Base-by-base conservation (phyloP, 2,888 invertebrate genomes). In the Melinaea marsaeus region DNA sequence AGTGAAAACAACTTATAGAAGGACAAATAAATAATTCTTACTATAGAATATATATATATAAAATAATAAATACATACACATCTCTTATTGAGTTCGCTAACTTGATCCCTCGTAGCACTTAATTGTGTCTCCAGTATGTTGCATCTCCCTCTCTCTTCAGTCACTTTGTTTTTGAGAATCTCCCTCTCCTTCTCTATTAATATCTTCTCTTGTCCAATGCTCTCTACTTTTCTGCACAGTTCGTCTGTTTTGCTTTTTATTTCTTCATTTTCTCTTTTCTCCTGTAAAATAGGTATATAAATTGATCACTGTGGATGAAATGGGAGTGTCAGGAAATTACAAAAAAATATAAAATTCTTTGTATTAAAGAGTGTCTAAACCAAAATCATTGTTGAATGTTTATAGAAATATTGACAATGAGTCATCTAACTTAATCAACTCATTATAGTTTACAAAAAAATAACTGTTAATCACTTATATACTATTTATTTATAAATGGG, bases 101-200 rank as follows among this genome's bases (percentile, higher is more conserved):
- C 74, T 13, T 88, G 85, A 35, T 91, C 84, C 68, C 93, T 91
- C 11, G 93, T 78, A 3, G 92, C 88, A 32, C 82, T 80, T 61
- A 93, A 88, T 70, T 93, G 93, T 1, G 87, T 80, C 71, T 94
- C 93, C 34, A 94, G 75, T 35, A 85, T 67, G 58, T 76, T 80
- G 65, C 77, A 77, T 63, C 86, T 74, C 7, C 81, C 78, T 65
- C 88, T 74, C 73, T 89, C 89, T 61, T 89, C 90, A 9, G 81
- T 85, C 55, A 88, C 79, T 64, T 86, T 88, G 56, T 77, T 83
- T 64, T 81, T 85, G 34, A 89, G 69, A 45, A 86, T 11, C 66
- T 85, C 85, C 1, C 82, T 75, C 71, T 90, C 89, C 64, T 86
- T 84, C 11, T 66, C 57, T 11, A 81, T 58, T 1, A 86, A 65